Evolutionary conservation across 2,888 invertebrate genomes (phyloP), one percentile per base, ranked within the genome.

Genomic region (Lumbricus terrestris): DNA sequence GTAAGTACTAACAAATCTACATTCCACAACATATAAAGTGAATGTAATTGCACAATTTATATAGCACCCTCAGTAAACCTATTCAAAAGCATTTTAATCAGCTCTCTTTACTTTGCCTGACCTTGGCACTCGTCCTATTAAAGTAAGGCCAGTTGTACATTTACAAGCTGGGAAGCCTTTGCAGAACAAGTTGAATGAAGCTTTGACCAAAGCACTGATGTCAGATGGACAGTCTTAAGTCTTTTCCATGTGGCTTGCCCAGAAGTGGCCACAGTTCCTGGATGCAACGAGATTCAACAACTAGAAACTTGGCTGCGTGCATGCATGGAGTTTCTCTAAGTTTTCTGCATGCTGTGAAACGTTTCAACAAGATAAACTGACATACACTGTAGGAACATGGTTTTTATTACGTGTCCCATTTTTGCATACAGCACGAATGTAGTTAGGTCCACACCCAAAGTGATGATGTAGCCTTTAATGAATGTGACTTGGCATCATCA

Each of bases 1-100:
- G n/a, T n/a, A 69, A 69, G n/a, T n/a, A 69, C 69, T 69, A 69
- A 69, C n/a, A 69, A 69, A 69, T 69, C 69, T 69, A 69, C 69
- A 69, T 29, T 69, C 69, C 69, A 69, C 16, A 47, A 47, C 23
- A 47, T 47, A 23, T 47, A 47, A 47, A 47, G 47, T 40, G 16
- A 13, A 47, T 20, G 47, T 69, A 69, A 69, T 69, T 69, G n/a
- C 69, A 69, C 29, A 69, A 69, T 69, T n/a, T 69, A n/a, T 69
- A 29, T 69, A 69, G 69, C 69, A n/a, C 69, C 69, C 0, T 69
- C 11, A 8, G 29, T 8, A 11, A 69, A 69, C 69, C n/a, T 69
- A 69, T 8, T 69, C 69, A 13, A 69, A 69, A 69, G 11, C 16
- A 16, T 69, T n/a, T 69, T n/a, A 11, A 0, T n/a, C 69, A n/a